These are phyloP conservation scores for Mythimna pallens DNA, from an alignment of 2,888 invertebrate genomes.

Conservation along the genomic window DNA sequence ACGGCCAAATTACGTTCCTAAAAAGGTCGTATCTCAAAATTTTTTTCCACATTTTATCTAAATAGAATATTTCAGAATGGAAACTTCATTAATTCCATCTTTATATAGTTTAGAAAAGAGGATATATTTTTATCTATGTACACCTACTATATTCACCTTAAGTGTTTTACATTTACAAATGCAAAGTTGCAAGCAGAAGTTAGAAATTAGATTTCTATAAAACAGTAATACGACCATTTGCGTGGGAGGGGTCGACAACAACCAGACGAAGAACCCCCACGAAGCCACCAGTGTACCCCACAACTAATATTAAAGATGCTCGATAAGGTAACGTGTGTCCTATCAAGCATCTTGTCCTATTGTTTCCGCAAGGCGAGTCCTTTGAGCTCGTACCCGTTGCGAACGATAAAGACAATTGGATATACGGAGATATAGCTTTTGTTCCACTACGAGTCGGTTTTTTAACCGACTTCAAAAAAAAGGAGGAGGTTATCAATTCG, in stretches of 20 bases:
- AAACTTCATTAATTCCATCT: too few species aligned
- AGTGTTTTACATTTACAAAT: too few species aligned
- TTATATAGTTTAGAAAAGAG: too few species aligned
- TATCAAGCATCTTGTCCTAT: constrained; percentile 74
- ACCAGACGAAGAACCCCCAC: background rate
- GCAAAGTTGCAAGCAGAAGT: background rate
- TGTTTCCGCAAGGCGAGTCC: constrained; percentile 67
- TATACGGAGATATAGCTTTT: constrained; percentile 28
- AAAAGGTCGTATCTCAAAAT: too few species aligned
- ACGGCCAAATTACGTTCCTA: too few species aligned
- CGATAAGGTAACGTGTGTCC: constrained; percentile 70
- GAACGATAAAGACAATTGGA: constrained; percentile 37
- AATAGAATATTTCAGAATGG: too few species aligned
- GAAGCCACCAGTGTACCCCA: constrained; percentile 32
- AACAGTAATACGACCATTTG: background rate
- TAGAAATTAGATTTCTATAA: background rate
- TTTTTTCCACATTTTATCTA: too few species aligned
- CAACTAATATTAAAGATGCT: constrained; percentile 73
- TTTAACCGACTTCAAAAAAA: background rate
- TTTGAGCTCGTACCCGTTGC: constrained; percentile 44
- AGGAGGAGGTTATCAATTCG: too few species aligned
- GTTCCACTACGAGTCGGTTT: constrained; percentile 10
- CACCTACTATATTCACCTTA: too few species aligned
- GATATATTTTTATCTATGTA: too few species aligned
- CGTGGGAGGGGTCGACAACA: background rate